Base-by-base conservation (phyloP, 2,113 vertebrate species). In the Atrichornis clamosus region DNA sequence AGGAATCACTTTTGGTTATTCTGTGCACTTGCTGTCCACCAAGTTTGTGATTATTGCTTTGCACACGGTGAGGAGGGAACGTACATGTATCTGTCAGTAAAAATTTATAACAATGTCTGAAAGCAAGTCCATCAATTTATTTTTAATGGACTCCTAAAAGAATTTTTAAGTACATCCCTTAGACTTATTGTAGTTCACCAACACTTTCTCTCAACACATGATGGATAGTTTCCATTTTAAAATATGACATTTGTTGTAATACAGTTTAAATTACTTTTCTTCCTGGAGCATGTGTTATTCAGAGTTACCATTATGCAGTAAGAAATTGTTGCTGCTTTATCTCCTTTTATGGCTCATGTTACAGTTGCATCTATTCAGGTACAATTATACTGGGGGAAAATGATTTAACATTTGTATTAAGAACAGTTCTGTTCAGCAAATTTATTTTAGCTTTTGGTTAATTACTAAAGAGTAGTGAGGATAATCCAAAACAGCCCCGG, bases 241-340 rank as follows among this genome's bases (percentile, higher is more conserved):
- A 98, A 97, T 97, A 97, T 96, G 97, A 97, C 97, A 96, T 96
- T 97, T 97, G 97, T 98, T 98, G 97, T 96, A 97, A 98, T 98
- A 96, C 94, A 97, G 95, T 95, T 98, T 98, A 98, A 98, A 98
- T 98, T 97, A 98, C 97, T 97, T 98, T 98, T 98, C 94, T 97
- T 97, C 96, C 44, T 26, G 60, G 60, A 97, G 94, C 96, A 96
- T 96, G 95, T 92, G 50, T 98, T 97, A 95, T 96, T 96, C 87
- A 93, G 97, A 97, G 95, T 97, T 97, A 96, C 96, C 96, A 97
- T 98, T 97, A 98, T 95, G 96, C 89, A 84, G 88, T 63, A 82
- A 84, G 93, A 97, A 98, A 98, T 97, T 96, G 96, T 89, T 95
- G 86, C 94, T 94, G 89, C 93, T 98, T 97, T 97, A 97, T 98